Conservation (phyloP, 2,888 invertebrate genomes). For the Epistrophe grossulariae region DNA sequence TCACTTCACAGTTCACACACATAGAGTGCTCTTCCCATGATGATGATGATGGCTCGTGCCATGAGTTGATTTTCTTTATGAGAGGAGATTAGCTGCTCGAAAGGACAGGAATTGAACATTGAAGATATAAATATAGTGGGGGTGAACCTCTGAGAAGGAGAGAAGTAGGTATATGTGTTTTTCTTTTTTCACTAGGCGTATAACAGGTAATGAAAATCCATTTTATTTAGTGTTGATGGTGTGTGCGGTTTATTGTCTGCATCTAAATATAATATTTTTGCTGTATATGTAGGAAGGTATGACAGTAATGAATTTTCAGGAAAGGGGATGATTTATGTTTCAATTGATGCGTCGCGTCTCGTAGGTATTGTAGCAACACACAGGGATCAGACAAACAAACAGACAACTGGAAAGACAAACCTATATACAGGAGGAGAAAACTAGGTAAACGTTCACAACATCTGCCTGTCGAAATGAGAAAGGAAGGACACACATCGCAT, state of each 20-base stretch:
- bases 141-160: conserved; percentile 42
- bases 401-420: conserved; percentile 26
- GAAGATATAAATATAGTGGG: conserved; percentile 19
- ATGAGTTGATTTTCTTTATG: conserved; percentile 12
- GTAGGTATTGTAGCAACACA: conserved; percentile 18
- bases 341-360: conserved; percentile 50
- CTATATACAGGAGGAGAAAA: conserved; percentile 5
- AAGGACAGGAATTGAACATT: conserved; percentile 12
- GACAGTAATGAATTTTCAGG: conserved; percentile 53
- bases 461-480: conserved; percentile 67
- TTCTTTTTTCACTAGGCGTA: conserved; percentile 55
- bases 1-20: conserved; percentile 43
- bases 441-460: conserved; percentile 54
- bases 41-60: conserved; percentile 53
- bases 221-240: conserved; percentile 72
- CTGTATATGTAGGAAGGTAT: background rate
- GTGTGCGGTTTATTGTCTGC: conserved; percentile 58
- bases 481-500: conserved; percentile 52
- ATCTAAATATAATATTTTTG: conserved; percentile 10
- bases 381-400: conserved; percentile 30
- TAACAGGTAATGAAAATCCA: conserved; percentile 62
- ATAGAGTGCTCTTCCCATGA: conserved; percentile 25
- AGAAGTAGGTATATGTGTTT: conserved; percentile 28
- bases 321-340: conserved; percentile 71
- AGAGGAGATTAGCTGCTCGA: conserved; percentile 30